Evolutionary conservation across 2,797 vertebrate genomes (phyloP), one percentile per base, ranked within the genome.

Genomic region (Neoniphon sammara): DNA sequence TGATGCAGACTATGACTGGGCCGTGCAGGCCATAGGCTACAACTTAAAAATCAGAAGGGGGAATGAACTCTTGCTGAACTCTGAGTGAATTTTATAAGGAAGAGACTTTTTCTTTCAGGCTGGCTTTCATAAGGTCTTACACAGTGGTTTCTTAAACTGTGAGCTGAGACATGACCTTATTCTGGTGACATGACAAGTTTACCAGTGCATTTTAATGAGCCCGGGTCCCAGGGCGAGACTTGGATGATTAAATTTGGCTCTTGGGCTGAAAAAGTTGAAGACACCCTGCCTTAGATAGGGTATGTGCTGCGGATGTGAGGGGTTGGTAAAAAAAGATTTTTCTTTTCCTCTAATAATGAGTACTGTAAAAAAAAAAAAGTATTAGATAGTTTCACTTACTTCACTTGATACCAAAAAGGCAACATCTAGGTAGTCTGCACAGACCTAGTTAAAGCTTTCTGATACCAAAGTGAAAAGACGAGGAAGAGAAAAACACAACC

Each of bases 51-150:
- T 83, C 83, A 78, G 63, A 18, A 82, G 77, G 83, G 83, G 84
- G 75, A 50, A 50, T 18, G 90, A 88, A 92, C 89, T 91, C 73
- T 8, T 20, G 50, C 31, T 91, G 88, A 91, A 92, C 89, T 87
- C 50, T 4, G 21, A 49, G 56, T 63, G 68, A 78, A 58, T 86
- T 77, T 53, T 84, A 72, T 73, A 53, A 42, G 71, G 53, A 14
- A 39, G 47, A 83, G 78, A 78, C 27, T 1, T 42, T 57, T 44
- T 57, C 54, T 39, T 5, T 54, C 52, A 49, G 57, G 18, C 34
- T 59, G 57, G 56, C 34, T 50, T 79, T 21, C 31, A 10, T 27
- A 25, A 25, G 31, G 73, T 70, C 81, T 68, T 63, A 73, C 80
- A 66, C 60, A 6, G 66, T 77, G 78, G 58, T 59, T 61, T 72